These are phyloP conservation scores for Tringa solitaria DNA, from an alignment of 2,113 vertebrate genomes.

Conservation along the genomic window DNA sequence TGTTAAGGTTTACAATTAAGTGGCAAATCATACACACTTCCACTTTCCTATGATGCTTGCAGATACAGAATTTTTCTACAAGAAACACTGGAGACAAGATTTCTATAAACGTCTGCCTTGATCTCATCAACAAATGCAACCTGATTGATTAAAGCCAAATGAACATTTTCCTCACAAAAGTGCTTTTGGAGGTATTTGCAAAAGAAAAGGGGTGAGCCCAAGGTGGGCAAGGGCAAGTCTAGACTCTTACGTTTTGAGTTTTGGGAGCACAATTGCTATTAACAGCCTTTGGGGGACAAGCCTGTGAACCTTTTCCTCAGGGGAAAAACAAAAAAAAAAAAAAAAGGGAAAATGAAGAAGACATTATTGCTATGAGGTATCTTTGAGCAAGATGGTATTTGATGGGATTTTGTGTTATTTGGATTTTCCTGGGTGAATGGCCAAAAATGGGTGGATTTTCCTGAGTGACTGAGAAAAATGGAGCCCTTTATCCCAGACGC, in stretches of 20 bases:
- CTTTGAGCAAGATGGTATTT: not conserved
- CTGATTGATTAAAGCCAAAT: not conserved
- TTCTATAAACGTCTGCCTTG: not conserved
- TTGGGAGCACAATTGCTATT: rapidly evolving
- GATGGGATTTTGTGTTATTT: not conserved
- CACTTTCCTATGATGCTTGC: not conserved
- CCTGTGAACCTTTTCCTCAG: not conserved
- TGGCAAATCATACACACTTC: not conserved
- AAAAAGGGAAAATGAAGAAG: not conserved
- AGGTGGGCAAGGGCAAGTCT: no score
- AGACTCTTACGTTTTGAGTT: rapidly evolving
- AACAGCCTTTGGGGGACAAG: no score
- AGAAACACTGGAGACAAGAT: not conserved
- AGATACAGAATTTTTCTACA: not conserved
- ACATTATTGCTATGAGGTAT: rapidly evolving
- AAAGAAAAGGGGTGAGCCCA: not conserved
- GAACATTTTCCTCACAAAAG: not conserved
- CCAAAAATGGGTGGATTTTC: not conserved
- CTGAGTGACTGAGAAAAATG: rapidly evolving
- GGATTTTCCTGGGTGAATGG: not conserved
- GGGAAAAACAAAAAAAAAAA: not conserved
- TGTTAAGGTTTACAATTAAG: not conserved
- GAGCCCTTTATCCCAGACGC: not conserved
- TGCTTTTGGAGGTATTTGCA: not conserved
- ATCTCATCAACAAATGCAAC: not conserved